Base-by-base conservation (phyloP, 1,140 invertebrate genomes). In the Bombus breviceps region DNA sequence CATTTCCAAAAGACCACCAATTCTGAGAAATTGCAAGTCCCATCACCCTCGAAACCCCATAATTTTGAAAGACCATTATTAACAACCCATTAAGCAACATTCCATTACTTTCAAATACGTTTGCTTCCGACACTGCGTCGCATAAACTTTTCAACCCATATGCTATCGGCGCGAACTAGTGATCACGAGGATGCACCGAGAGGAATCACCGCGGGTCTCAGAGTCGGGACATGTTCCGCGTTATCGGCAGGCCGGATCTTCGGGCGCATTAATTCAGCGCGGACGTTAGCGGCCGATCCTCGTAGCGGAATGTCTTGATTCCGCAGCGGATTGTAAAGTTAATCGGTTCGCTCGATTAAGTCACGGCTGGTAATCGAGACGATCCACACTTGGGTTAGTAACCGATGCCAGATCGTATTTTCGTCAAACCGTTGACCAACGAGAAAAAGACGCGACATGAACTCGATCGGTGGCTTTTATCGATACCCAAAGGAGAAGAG, bases 291-390 rank as follows among this genome's bases (percentile, higher is more conserved):
- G 57, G 79, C 73, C 74, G 75, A 86, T 81, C 79, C 79, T 76
- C 41, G n/a, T 57, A n/a, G 34, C 47, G 76, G 34, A 89, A 90
- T 78, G 78, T 87, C 81, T 90, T 89, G 88, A 89, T 87, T 85
- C 41, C 66, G 76, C 37, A 80, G 62, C 28, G 66, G 85, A 84
- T 89, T 81, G 85, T 85, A 79, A 85, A 89, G 62, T 89, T 89
- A 89, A 89, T 90, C 89, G 88, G 78, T 86, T 77, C 72, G 85
- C 85, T 74, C 81, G 88, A 89, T 90, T 89, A 89, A 86, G 81
- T 89, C 77, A 81, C 81, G 84, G 53, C 68, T 39, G 81, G 69
- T 82, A 81, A 90, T 90, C 88, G 75, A 71, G 37, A 18, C 62
- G 80, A 81, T 87, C 43, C 62, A 79, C 86, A 83, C 78, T 85